Percentiles rank a stretch among this genome's conserved stretches.
Conservation (phyloP, 2,113 vertebrate species). For the Calidris pygmaea region DNA sequence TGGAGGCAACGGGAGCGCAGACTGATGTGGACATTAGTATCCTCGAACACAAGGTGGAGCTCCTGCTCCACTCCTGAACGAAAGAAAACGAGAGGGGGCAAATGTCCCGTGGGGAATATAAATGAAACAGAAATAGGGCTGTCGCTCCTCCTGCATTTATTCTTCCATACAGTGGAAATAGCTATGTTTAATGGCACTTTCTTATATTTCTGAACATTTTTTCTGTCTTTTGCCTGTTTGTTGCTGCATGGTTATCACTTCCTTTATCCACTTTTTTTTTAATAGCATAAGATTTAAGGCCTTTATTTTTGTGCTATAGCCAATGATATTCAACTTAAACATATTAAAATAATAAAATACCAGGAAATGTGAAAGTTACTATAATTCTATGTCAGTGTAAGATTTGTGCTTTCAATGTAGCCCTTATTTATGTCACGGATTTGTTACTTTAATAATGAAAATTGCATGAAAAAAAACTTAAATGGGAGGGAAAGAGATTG, state of each 20-base stretch:
- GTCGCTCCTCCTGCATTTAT: neutral
- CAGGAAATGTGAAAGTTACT: neutral
- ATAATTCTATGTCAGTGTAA: neutral
- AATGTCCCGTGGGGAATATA: neutral
- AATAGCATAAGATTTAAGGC: neutral
- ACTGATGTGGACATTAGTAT: neutral
- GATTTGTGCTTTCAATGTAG: neutral
- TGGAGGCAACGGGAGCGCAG: neutral
- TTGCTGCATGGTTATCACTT: neutral
- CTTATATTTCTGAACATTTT: neutral
- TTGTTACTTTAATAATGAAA: neutral
- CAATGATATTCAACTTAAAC: neutral
- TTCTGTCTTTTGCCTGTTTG: neutral
- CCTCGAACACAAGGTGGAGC: slow-evolving; percentile 13
- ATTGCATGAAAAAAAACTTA: neutral
- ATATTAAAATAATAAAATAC: neutral
- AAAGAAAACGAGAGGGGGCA: accelerated
- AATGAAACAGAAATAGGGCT: neutral
- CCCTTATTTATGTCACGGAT: neutral
- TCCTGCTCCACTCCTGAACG: neutral
- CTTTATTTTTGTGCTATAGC: neutral
- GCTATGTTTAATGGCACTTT: neutral
- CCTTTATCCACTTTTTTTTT: neutral
- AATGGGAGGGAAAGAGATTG: neutral
- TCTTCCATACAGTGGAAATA: neutral